phyloP scores from a whole-genome alignment of 2,113 vertebrate genomes.

The Sigmodon hispidus region DNA sequence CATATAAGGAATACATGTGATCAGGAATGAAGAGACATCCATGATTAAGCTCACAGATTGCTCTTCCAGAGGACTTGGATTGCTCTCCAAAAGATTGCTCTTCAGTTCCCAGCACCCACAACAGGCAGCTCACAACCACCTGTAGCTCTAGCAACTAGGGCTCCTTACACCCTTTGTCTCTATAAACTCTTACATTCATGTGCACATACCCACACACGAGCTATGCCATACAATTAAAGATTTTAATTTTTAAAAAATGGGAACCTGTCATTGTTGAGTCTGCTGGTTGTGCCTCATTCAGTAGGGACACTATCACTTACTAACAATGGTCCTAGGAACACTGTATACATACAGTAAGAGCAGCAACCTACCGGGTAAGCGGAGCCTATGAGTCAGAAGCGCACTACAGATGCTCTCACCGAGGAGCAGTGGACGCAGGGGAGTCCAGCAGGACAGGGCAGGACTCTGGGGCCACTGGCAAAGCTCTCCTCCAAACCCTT shows the following conservation, averaged over 20 bases:
- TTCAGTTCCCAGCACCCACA: neutral
- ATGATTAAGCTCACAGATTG: neutral
- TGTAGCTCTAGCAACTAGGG: neutral
- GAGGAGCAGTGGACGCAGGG: neutral
- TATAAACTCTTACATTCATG: neutral
- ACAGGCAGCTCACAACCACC: neutral
- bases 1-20: neutral
- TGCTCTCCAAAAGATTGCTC: no score
- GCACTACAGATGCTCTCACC: neutral
- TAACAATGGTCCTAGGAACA: neutral
- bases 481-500: neutral
- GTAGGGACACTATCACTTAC: neutral
- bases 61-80: neutral
- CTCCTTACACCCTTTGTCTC: neutral
- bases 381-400: neutral
- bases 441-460: neutral
- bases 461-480: neutral
- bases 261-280: neutral
- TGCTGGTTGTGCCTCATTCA: neutral
- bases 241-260: neutral
- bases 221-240: neutral
- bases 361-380: neutral
- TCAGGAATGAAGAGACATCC: neutral
- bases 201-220: neutral
- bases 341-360: neutral